Evolutionary conservation across 2,888 invertebrate species (phyloP), one percentile per base, ranked within the genome.

Genomic region (Endotricha flammealis): DNA sequence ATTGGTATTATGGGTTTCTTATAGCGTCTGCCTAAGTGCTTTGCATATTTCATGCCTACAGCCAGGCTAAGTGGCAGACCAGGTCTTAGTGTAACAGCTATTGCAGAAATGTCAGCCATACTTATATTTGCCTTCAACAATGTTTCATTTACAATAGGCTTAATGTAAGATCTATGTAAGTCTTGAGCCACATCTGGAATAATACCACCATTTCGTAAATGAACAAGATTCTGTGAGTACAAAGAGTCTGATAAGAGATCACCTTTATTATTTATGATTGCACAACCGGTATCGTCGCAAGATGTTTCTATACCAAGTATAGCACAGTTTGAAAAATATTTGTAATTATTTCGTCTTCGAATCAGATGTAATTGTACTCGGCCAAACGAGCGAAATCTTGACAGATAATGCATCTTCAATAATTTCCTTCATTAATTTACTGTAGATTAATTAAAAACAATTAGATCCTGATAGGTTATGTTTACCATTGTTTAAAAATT

Each of bases 301-400:
- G 98, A 98, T 2, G 97, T 97, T 89, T 99, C 99, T 57, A 99
- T 98, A n/a, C 98, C 98, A 36, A 98, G 85, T 41, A 98, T 77
- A 10, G 35, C 46, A 24, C 39, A 13, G 32, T 36, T 50, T 16
- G 45, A 24, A 16, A 23, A 24, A 10, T 23, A n/a, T 29, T 10
- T 12, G 10, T 8, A 11, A 34, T 11, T 9, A 10, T 13, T 3
- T 14, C 2, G 10, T 27, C 16, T 17, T 17, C 12, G n/a, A n/a
- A n/a, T n/a, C n/a, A n/a, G n/a, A n/a, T n/a, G n/a, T n/a, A n/a
- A n/a, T n/a, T n/a, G n/a, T n/a, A n/a, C n/a, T n/a, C n/a, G n/a
- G n/a, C n/a, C n/a, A n/a, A n/a, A n/a, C n/a, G n/a, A n/a, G n/a
- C n/a, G n/a, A n/a, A n/a, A n/a, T 13, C 14, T 35, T 7, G 29